Conservation (phyloP, 2,797 vertebrate genomes). For the Tapirus indicus region DNA sequence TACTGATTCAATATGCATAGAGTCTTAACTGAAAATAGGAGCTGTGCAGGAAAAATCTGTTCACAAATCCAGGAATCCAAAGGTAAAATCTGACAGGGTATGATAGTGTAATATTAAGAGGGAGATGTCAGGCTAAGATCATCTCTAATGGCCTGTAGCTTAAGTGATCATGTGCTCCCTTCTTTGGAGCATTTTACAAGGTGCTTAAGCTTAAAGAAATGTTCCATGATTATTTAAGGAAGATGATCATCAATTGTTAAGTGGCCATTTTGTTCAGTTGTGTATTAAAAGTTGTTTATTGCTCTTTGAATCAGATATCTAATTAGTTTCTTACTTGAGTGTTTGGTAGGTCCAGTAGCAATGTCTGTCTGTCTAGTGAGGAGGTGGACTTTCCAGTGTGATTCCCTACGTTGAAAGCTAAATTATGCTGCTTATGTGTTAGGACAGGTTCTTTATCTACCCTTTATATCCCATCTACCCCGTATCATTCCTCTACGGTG, state of each 20-base stretch:
- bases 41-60: slow-evolving; percentile 25
- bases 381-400: not conserved
- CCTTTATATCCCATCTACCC: not conserved
- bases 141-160: not conserved
- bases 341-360: slow-evolving; percentile 31
- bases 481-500: not conserved
- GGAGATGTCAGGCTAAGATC: not conserved
- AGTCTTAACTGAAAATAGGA: slow-evolving; percentile 66
- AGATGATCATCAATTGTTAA: slow-evolving; percentile 56
- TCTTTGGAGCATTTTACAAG: slow-evolving; percentile 34
- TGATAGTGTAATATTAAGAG: not conserved
- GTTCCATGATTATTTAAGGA: slow-evolving; percentile 9
- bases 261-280: not conserved
- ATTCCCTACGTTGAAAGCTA: not conserved
- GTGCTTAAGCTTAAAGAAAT: slow-evolving; percentile 55
- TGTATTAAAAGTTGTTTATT: slow-evolving; percentile 48
- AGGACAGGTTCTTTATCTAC: not conserved
- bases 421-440: not conserved
- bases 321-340: slow-evolving; percentile 57
- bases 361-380: not conserved
- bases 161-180: not conserved
- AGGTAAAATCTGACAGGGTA: slow-evolving; percentile 42
- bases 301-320: slow-evolving; percentile 55
- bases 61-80: slow-evolving; percentile 57
- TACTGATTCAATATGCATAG: slow-evolving; percentile 53